phyloP scores from a whole-genome alignment of 2,888 invertebrate genomes.

The Clitarchus hookeri region DNA sequence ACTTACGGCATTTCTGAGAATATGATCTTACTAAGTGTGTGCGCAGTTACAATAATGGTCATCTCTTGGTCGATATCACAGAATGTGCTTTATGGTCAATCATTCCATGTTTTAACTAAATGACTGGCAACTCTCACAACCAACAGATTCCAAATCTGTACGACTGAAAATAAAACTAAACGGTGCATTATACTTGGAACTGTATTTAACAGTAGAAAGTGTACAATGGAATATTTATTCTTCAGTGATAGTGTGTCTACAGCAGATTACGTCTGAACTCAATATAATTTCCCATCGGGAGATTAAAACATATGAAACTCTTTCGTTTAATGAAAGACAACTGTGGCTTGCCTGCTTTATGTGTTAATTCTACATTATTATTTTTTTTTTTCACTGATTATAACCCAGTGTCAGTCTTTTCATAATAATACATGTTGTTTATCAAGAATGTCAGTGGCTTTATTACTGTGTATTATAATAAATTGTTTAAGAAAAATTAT shows the following conservation, averaged over 20 bases:
- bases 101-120: not conserved
- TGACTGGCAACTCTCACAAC: not conserved
- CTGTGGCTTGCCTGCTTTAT: constrained; percentile 32
- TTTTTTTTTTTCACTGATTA: not conserved
- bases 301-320: constrained; percentile 25
- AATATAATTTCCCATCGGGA: constrained; percentile 33
- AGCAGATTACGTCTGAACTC: not conserved
- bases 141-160: not conserved
- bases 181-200: not conserved
- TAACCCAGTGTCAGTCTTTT: not conserved
- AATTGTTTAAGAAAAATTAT: not conserved
- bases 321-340: constrained; percentile 38
- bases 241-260: not conserved
- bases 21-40: not conserved
- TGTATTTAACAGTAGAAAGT: not conserved
- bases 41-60: not conserved
- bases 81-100: not conserved
- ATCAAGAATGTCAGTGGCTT: not conserved
- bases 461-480: not conserved
- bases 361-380: not conserved
- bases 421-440: not conserved
- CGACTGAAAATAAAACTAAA: constrained; percentile 1
- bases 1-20: not conserved
- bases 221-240: not conserved
- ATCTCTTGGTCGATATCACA: not conserved